Percentiles rank a stretch among this genome's conserved stretches.
These are phyloP conservation scores for Geotrupes spiniger DNA, from an alignment of 2,888 invertebrate species.

Conservation along the genomic window DNA sequence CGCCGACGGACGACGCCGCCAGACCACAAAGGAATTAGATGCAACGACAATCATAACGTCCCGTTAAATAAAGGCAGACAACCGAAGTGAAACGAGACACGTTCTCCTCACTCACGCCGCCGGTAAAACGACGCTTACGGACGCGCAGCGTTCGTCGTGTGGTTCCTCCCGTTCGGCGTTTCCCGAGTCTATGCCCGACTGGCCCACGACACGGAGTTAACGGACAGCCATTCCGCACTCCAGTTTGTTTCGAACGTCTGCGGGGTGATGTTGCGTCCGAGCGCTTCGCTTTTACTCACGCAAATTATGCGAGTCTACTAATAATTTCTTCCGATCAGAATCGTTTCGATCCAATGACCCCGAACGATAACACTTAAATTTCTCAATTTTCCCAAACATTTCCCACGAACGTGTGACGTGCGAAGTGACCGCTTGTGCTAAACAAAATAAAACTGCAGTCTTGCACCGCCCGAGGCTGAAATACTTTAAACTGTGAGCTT, in stretches of 20 bases:
- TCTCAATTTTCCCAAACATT: too few species aligned
- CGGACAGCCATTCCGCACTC: conserved; percentile 3
- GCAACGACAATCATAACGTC: too few species aligned
- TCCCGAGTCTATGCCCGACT: conserved; percentile 10
- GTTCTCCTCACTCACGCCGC: neutral
- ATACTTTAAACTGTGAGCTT: neutral
- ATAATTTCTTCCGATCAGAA: too few species aligned
- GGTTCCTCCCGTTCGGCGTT: conserved; percentile 4
- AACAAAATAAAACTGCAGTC: too few species aligned
- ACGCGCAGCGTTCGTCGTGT: conserved; percentile 10
- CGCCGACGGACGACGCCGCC: too few species aligned
- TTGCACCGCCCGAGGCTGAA: neutral
- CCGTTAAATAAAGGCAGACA: too few species aligned
- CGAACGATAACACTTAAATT: too few species aligned
- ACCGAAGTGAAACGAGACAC: neutral
- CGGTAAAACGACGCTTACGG: conserved; percentile 7
- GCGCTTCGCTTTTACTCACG: neutral
- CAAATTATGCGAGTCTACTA: too few species aligned
- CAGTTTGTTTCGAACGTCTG: conserved; percentile 10
- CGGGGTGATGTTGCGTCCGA: neutral
- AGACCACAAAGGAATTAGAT: too few species aligned
- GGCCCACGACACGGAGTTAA: conserved; percentile 6
- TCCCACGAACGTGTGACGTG: too few species aligned
- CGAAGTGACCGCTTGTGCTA: too few species aligned
- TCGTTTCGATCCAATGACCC: too few species aligned